Evolutionary conservation across 2,113 vertebrate species (phyloP), one percentile per base, ranked within the genome.

Genomic region (Plecturocebus donacophilus): DNA sequence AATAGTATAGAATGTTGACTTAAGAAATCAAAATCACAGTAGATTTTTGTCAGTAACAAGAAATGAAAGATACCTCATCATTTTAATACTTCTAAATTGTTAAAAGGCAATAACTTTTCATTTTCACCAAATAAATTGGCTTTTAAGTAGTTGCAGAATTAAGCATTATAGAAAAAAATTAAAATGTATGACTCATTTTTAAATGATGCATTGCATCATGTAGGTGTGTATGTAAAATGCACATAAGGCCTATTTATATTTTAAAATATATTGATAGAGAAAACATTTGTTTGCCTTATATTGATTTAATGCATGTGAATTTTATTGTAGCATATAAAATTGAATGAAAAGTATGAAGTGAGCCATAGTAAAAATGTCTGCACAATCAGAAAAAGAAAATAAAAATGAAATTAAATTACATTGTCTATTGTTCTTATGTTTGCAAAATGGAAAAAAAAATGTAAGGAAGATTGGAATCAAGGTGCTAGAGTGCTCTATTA

Each of bases 331-430:
- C 11, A 90, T 35, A 87, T 81, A 8, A 87, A 88, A 94, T 61
- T 87, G 42, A 87, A 45, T 47, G 27, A 94, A 81, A 92, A 81
- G 7, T 90, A 1, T 21, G 84, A 83, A 76, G 17, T 92, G 8
- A 94, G 54, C 4, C 17, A 47, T 2, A 32, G 9, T 76, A 68
- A 73, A 97, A 49, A 49, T 35, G 73, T 54, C 12, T 68, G 21
- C 32, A 87, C n/a, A 89, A 92, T n/a, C 32, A 2, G 20, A 68
- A 87, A 8, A 71, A 93, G 30, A 21, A 96, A 92, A 66, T 84
- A 45, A 23, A 95, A 96, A 87, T 95, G 2, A 82, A 96, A 77
- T 76, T 20, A 56, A 87, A 75, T 77, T 86, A 38, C 66, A 64
- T 90, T 75, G 92, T 9, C 23, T 61, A 86, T 86, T 90, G 40